These are phyloP conservation scores for Solen grandis DNA, from an alignment of 1,140 invertebrate genomes.

Conservation along the genomic window DNA sequence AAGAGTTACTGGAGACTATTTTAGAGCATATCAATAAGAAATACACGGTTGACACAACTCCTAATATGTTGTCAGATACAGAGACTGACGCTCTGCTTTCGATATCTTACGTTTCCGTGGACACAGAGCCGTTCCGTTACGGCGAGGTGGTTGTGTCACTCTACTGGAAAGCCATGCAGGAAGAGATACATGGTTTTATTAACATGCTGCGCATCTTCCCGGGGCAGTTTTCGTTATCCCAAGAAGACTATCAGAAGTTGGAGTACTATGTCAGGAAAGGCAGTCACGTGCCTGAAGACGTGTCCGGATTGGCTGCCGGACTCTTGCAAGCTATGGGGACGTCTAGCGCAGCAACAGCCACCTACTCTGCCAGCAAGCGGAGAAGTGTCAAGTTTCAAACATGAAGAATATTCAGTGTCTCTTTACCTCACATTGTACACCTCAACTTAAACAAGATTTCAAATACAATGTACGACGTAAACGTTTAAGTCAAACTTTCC, in stretches of 20 bases:
- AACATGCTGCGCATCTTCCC: conserved; percentile 48
- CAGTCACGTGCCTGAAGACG: conserved; percentile 24
- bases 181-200: conserved; percentile 48
- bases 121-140: background rate
- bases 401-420: no score
- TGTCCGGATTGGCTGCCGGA: conserved; percentile 4
- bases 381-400: no score
- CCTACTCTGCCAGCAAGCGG: conserved; percentile 17
- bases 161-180: conserved; percentile 39
- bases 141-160: conserved; percentile 10
- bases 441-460: no score
- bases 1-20: background rate
- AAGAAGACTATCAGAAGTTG: conserved; percentile 34
- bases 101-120: conserved; percentile 16
- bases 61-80: conserved; percentile 41
- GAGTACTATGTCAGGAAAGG: conserved; percentile 10
- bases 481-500: no score
- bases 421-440: no score
- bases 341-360: conserved; percentile 25
- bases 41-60: conserved; percentile 5
- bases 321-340: conserved; percentile 36
- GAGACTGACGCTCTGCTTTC: conserved; percentile 28
- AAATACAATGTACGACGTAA: no score
- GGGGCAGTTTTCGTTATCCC: conserved; percentile 30
- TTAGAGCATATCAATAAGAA: conserved; percentile 44